Evolutionary conservation across 2,113 vertebrate genomes (phyloP).

Genomic region (Tor tambroides): DNA sequence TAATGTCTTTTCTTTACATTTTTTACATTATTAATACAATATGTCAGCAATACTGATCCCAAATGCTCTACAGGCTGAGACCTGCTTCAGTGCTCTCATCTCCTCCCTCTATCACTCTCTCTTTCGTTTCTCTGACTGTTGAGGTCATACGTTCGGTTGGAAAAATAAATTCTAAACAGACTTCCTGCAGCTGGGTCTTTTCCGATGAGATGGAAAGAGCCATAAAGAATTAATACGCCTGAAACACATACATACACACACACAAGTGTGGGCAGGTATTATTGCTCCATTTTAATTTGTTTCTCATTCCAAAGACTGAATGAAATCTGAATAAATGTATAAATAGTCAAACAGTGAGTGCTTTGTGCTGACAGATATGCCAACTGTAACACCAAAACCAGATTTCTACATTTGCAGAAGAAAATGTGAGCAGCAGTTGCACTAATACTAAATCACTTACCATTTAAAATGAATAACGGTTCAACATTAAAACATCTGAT

Average conservation of each 20-base stretch:
- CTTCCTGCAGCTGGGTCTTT: slow-evolving; percentile 41
- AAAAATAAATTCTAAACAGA: slow-evolving; percentile 48
- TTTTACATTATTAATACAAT: background rate
- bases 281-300: slow-evolving; percentile 3
- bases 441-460: background rate
- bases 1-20: background rate
- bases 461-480: background rate
- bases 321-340: background rate
- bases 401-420: background rate
- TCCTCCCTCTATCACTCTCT: slow-evolving; percentile 22
- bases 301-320: slow-evolving; percentile 14
- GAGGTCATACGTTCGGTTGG: slow-evolving; percentile 48
- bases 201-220: slow-evolving; percentile 33
- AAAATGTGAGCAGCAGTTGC: background rate
- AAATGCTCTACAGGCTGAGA: background rate
- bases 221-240: background rate
- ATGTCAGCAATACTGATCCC: background rate
- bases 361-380: background rate
- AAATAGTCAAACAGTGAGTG: slow-evolving; percentile 12
- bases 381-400: background rate
- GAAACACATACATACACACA: background rate
- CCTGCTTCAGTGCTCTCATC: background rate
- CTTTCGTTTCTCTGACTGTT: slow-evolving; percentile 19
- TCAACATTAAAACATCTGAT: background rate
- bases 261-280: slow-evolving; percentile 33